These are phyloP conservation scores for Zosterops pallidus DNA, from an alignment of 2,113 vertebrate genomes.

Conservation along the genomic window DNA sequence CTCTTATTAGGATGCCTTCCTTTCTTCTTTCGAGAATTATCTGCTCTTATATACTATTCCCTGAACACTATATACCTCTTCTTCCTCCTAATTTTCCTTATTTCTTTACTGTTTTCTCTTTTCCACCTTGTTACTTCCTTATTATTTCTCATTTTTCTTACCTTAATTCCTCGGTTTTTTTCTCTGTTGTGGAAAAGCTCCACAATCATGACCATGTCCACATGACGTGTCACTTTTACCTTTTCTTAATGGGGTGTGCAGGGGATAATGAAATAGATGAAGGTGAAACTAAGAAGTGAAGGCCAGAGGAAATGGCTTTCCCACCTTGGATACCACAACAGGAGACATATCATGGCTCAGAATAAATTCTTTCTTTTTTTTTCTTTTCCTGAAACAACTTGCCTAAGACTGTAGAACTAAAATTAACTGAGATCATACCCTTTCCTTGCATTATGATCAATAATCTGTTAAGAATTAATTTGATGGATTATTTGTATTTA, in stretches of 20 bases:
- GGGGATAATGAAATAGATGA: background rate
- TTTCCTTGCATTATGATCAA: background rate
- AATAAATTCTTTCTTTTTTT: background rate
- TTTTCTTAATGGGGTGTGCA: background rate
- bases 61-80: background rate
- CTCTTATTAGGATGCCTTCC: background rate
- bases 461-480: background rate
- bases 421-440: background rate
- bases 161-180: background rate
- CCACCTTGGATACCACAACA: background rate
- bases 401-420: background rate
- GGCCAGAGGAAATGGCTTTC: background rate
- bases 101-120: background rate
- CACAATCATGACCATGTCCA: background rate
- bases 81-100: background rate
- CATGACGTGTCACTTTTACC: background rate
- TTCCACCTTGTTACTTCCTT: rapidly evolving
- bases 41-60: background rate
- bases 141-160: background rate
- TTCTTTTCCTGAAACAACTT: background rate
- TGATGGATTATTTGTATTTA: background rate
- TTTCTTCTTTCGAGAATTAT: background rate
- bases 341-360: background rate
- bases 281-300: background rate
- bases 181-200: background rate